Conservation (phyloP, 2,888 invertebrate species). For the Campopleginae sp. region DNA sequence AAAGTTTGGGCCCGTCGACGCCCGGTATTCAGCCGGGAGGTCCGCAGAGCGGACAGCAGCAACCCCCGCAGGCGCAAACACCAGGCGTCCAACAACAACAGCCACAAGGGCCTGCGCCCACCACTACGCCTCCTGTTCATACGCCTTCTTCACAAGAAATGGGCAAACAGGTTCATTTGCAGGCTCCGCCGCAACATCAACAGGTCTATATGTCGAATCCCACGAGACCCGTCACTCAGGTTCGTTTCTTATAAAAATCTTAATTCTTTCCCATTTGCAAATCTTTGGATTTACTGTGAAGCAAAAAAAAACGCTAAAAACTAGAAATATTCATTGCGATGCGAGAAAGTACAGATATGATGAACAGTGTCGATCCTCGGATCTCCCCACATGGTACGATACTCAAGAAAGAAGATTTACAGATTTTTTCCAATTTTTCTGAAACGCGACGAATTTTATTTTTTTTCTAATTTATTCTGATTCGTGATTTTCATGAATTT, state of each 20-base stretch:
- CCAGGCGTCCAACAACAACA: slow-evolving; percentile 80
- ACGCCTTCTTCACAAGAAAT: slow-evolving; percentile 81
- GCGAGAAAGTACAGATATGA: too few species aligned
- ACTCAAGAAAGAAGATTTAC: too few species aligned
- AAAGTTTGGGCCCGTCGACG: slow-evolving; percentile 79
- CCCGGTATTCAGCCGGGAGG: slow-evolving; percentile 80
- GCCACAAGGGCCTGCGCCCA: slow-evolving; percentile 79
- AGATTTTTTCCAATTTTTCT: too few species aligned
- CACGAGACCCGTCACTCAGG: slow-evolving; percentile 77
- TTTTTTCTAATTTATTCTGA: too few species aligned
- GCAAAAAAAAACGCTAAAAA: too few species aligned
- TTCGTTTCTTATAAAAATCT: slow-evolving; percentile 59
- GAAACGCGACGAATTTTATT: too few species aligned
- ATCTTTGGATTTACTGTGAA: too few species aligned
- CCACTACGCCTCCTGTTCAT: slow-evolving; percentile 80
- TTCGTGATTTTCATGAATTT: background rate
- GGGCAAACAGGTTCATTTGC: slow-evolving; percentile 81
- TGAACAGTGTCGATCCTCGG: too few species aligned
- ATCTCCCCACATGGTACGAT: too few species aligned
- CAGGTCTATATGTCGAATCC: slow-evolving; percentile 78
- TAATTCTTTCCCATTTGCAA: background rate
- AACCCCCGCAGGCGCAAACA: slow-evolving; percentile 72
- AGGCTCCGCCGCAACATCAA: slow-evolving; percentile 76
- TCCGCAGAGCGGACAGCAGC: slow-evolving; percentile 75
- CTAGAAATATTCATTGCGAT: too few species aligned